Evolutionary conservation across 2,888 invertebrate species (phyloP), one percentile per base, ranked within the genome.

Genomic region (Agrochola lychnidis): DNA sequence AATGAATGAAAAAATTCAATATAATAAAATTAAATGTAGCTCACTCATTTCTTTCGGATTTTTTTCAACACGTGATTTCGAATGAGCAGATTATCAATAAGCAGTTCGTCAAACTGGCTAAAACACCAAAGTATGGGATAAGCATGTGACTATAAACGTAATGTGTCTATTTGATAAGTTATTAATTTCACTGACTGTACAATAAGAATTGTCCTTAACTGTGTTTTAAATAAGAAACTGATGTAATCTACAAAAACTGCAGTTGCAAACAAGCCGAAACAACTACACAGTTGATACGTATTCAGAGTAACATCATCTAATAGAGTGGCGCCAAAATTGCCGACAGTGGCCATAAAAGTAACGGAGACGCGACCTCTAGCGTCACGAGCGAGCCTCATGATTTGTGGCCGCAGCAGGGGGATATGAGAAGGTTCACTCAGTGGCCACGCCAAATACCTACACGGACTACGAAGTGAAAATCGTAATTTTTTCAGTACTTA

Each of bases 311-410:
- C 56, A 71, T 83, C 73, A 51, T 68, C 61, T 74, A 61, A 61
- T 63, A 75, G 73, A 70, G 82, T 83, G 92, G 91, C 92, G 91
- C 92, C 92, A 90, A 91, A 90, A 92, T 91, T 88, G 84, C 87
- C 87, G 88, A 78, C 88, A 76, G 68, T 78, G 69, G 75, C 84
- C 86, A 88, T 90, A 89, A 89, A 89, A 81, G 76, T 91, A 91
- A 90, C 91, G 90, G 91, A 86, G 67, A 76, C 62, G 80, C 85
- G 83, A 79, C 80, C 85, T 72, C 81, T 76, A 78, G 76, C 78
- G 73, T 73, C 81, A 80, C 83, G 81, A 79, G 78, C 64, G 73
- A 70, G 67, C 67, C 76, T 45, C 79, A 42, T 62, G 62, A 48
- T 73, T 53, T 45, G 62, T 25, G 59, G n/a, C 51, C 12, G 10